Evolutionary conservation across 2,797 vertebrate species (phyloP), one percentile per base, ranked within the genome.

Genomic region (Lindbergichthys nudifrons): DNA sequence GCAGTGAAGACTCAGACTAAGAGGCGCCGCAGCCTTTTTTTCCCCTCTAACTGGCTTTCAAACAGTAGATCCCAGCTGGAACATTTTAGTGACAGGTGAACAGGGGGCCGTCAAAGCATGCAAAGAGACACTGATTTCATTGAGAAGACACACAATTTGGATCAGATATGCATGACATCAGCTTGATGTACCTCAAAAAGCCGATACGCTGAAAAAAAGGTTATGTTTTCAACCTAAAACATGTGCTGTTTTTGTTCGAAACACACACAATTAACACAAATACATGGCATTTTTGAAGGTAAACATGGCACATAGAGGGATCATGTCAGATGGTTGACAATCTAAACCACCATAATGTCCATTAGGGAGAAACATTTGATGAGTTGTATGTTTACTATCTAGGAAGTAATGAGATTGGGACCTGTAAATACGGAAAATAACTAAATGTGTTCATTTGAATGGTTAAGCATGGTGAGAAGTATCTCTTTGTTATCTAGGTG

Each of bases 1-100:
- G 97, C 92, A 99, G 97, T 0, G 98, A 99, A 0, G 98, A 99
- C 88, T 99, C 97, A 0, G 97, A 98, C 85, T 97, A 93, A 91
- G 53, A 18, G 21, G 21, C 10, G 0, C 4, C 50, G 26, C 60
- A 26, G 50, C n/a, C 53, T 19, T 60, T 21, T 41, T 54, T 71
- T n/a, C n/a, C 23, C 18, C 43, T 39, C 15, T 48, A 50, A 58
- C 39, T 19, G 52, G 77, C 58, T 47, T 56, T 9, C 50, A 48
- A 53, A 11, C 15, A 0, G 5, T 0, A 16, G 43, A 47, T 42
- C 5, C 26, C 21, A 59, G 39, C 15, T 21, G 3, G 11, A 41
- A 51, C 3, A 42, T 45, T 53, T 39, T 0, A 11, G 60, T 58
- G 50, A 51, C 57, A 64, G 50, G 48, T 45, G 53, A 32, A 46